These are phyloP conservation scores for Okamejei kenojei DNA, from an alignment of 2,797 vertebrate genomes.

Conservation along the genomic window DNA sequence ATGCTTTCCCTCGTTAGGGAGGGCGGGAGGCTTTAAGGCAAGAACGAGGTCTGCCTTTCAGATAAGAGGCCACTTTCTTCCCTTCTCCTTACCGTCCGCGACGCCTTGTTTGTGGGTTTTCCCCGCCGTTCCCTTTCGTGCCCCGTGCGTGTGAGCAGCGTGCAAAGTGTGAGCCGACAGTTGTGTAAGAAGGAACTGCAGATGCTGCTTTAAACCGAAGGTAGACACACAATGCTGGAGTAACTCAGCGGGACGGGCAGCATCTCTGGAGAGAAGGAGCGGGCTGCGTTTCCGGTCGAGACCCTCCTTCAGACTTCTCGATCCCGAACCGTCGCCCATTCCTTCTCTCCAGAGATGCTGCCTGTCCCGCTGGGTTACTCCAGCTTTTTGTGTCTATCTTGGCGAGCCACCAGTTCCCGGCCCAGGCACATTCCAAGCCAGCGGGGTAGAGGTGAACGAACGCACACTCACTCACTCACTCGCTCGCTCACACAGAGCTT, in stretches of 20 bases:
- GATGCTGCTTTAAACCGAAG: no score
- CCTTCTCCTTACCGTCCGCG: slow-evolving; percentile 40
- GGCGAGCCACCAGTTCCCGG: no score
- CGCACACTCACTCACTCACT: neutral
- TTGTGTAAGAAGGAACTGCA: neutral
- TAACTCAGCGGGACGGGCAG: no score
- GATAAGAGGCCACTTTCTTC: neutral
- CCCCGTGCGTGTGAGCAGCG: neutral
- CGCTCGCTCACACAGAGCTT: neutral
- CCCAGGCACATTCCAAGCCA: neutral
- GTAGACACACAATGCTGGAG: no score
- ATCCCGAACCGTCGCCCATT: no score
- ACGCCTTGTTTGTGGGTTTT: slow-evolving; percentile 37
- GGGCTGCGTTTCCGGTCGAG: no score
- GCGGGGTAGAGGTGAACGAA: neutral
- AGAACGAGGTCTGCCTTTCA: neutral
- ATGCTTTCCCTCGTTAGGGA: neutral
- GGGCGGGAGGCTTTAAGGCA: neutral
- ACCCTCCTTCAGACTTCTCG: no score
- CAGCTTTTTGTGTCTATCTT: no score
- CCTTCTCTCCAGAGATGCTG: no score
- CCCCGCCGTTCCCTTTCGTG: neutral
- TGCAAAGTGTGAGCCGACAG: neutral
- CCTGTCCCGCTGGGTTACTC: no score
- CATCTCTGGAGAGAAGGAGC: no score